A percentile compares a stretch with the other conserved stretches of the same genome.
These are phyloP conservation scores for Scomber colias DNA, from an alignment of 2,113 vertebrate species.

Conservation along the genomic window DNA sequence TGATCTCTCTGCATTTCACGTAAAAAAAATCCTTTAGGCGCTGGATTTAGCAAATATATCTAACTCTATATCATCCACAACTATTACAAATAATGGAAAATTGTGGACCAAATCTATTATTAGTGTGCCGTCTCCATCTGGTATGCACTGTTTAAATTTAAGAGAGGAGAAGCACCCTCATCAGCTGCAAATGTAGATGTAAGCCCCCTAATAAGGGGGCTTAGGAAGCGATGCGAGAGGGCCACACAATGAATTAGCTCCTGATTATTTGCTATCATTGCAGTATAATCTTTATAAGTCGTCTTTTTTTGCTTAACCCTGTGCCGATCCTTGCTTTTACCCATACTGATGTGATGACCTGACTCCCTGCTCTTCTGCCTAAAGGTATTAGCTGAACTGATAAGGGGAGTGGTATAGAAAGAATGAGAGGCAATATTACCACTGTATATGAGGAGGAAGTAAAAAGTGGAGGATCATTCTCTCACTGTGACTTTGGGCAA, in stretches of 20 bases:
- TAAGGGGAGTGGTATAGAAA: constrained; percentile 29
- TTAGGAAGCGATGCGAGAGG: constrained; percentile 75
- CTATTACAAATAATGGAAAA: constrained; percentile 46
- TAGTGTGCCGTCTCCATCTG: constrained; percentile 58
- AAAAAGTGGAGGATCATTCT: constrained; percentile 28
- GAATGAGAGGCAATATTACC: constrained; percentile 30
- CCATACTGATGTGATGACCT: constrained; percentile 53
- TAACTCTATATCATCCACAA: constrained; percentile 42
- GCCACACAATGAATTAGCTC: constrained; percentile 80
- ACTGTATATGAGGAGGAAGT: constrained; percentile 28
- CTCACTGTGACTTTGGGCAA: constrained; percentile 22
- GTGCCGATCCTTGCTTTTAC: constrained; percentile 48
- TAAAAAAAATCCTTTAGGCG: constrained; percentile 59
- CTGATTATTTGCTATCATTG: constrained; percentile 80
- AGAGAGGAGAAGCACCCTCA: constrained; percentile 63
- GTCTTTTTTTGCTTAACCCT: constrained; percentile 62
- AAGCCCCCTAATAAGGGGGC: constrained; percentile 81
- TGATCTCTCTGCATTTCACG: constrained; percentile 55
- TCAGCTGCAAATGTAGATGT: constrained; percentile 80
- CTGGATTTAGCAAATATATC: constrained; percentile 55
- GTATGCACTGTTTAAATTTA: constrained; percentile 61
- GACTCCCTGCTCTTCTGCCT: constrained; percentile 39
- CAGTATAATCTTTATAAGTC: constrained; percentile 78
- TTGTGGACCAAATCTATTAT: constrained; percentile 55
- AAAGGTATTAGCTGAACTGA: constrained; percentile 49